Base-by-base conservation (phyloP, 2,888 invertebrate genomes). In the Belgica antarctica region DNA sequence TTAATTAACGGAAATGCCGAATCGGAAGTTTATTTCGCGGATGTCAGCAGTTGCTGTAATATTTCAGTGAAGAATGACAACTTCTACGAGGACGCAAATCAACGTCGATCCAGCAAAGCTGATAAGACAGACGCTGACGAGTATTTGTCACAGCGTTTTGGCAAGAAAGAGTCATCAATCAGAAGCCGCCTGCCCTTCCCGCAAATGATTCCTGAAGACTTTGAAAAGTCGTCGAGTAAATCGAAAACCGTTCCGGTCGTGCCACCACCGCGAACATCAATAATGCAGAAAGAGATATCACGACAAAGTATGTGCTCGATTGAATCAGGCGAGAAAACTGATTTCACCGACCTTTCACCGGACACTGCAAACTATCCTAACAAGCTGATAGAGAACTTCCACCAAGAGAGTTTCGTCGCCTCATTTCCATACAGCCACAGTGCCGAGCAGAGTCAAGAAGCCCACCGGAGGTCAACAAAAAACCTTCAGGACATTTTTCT, bases 11-110 rank as follows among this genome's bases (percentile, higher is more conserved):
- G 36, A 0, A 74, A 73, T 25, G 85, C 89, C 0, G 92, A 92
- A 75, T 90, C 90, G 0, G 92, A 92, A 76, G 87, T 92, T 0
- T 92, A 92, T 76, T 92, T 92, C 75, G 92, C 91, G 0, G 92
- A 92, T 74, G 92, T 91, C 0, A 91, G 91, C 25, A 90, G 90
- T 71, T 92, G 92, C 75, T 92, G 91, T 75, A 89, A 89, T 75
- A 87, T 88, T 62, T 89, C 89, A 2, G 84, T 89, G 0, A 84
- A 85, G 79, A 80, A 80, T 72, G 80, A 80, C 71, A 79, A 77
- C 71, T 80, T 78, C 72, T 80, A 80, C 62, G 79, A 80, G 68
- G 80, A 80, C 71, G 76, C 78, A 1, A 74, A 74, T 69, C 71
- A 65, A 34, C 71, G 72, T 31, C 41, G 46, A 25, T 1, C 22